phyloP scores from a whole-genome alignment of 2,113 vertebrate genomes.

The Bufo gargarizans region DNA sequence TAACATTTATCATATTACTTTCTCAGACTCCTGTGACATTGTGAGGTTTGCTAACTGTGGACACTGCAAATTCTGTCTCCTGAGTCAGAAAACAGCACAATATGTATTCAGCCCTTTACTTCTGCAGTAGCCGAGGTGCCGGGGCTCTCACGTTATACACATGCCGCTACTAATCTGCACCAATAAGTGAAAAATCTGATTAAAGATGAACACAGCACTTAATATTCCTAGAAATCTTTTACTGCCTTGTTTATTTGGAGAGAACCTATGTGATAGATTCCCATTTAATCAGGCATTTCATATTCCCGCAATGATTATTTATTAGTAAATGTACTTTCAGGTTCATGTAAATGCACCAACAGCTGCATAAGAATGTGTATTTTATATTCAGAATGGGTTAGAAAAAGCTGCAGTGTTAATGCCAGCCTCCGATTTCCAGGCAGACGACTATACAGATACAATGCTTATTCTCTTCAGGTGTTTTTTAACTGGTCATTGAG shows the following conservation, averaged over 20 bases:
- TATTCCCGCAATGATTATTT: not conserved
- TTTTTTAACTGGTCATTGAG: too few relatives aligned
- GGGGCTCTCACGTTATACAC: not conserved
- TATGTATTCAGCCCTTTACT: not conserved
- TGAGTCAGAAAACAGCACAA: not conserved
- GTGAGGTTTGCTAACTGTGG: not conserved
- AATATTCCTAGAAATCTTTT: not conserved
- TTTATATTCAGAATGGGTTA: not conserved
- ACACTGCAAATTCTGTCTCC: not conserved
- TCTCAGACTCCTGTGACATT: not conserved
- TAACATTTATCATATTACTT: not conserved
- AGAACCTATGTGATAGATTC: not conserved
- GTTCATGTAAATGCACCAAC: conserved; percentile 4
- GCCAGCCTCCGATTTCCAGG: not conserved
- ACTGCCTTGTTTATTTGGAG: not conserved
- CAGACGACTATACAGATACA: not conserved
- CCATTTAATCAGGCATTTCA: not conserved
- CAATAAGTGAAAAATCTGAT: not conserved
- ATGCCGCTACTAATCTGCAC: not conserved
- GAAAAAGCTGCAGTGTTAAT: not conserved
- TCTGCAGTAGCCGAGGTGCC: not conserved
- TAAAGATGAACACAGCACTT: not conserved
- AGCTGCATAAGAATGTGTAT: not conserved
- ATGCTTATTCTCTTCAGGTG: not conserved
- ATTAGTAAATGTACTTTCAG: conserved; percentile 12